phyloP scores from a whole-genome alignment of 1,140 invertebrate genomes.

The Eupeodes corollae region DNA sequence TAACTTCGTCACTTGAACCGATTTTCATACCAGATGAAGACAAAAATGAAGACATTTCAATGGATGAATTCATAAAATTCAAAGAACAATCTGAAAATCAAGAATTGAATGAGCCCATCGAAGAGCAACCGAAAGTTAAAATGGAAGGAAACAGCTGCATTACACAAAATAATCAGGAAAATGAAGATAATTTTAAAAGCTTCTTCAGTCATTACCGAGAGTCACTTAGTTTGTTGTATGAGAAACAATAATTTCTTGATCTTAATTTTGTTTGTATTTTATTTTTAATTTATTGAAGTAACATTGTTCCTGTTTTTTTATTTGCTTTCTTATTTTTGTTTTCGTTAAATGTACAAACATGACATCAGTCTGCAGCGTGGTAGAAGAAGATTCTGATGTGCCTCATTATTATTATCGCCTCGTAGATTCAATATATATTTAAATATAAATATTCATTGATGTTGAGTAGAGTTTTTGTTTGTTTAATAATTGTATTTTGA shows the following conservation, averaged over 20 bases:
- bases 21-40: constrained; percentile 5
- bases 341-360: too few species aligned
- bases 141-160: constrained; percentile 1
- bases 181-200: constrained; percentile 8
- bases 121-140: constrained; percentile 3
- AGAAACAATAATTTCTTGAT: constrained; percentile 1
- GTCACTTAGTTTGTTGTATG: constrained; percentile 7
- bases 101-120: background rate
- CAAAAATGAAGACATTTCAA: constrained; percentile 3
- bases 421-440: too few species aligned
- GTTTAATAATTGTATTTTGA: too few species aligned
- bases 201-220: constrained; percentile 9
- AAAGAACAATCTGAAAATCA: constrained; percentile 1
- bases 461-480: too few species aligned
- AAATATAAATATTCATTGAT: too few species aligned
- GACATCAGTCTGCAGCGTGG: too few species aligned
- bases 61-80: constrained; percentile 11
- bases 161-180: constrained; percentile 1
- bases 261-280: too few species aligned
- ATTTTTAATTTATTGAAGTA: too few species aligned
- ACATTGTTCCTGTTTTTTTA: too few species aligned
- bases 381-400: too few species aligned
- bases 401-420: too few species aligned
- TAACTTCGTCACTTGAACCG: constrained; percentile 6
- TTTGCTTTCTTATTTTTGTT: too few species aligned